Percentiles rank a stretch among this genome's conserved stretches.
phyloP scores from a whole-genome alignment of 2,797 vertebrate genomes.

The Ficedula albicollis region DNA sequence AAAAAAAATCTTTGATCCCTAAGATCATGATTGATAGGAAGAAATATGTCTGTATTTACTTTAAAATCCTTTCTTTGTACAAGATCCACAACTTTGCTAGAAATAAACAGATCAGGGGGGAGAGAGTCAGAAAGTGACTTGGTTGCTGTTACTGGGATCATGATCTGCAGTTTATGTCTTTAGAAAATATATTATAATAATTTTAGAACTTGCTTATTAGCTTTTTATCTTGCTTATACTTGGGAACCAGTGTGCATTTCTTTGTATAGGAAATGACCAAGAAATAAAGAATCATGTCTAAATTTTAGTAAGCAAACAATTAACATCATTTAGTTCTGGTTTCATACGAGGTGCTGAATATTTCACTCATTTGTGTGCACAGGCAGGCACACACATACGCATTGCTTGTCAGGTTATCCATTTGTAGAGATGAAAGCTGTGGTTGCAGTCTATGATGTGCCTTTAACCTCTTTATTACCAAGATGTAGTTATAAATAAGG shows the following conservation, averaged over 20 bases:
- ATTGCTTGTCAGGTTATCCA: not conserved
- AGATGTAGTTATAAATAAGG: constrained; percentile 4
- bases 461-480: constrained; percentile 46
- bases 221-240: not conserved
- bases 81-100: not conserved
- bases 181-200: not conserved
- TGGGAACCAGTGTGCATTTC: not conserved
- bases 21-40: not conserved
- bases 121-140: not conserved
- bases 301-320: not conserved
- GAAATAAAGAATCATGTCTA: not conserved
- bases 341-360: not conserved
- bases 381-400: rapidly evolving
- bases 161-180: not conserved
- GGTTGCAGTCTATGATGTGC: not conserved
- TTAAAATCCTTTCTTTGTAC: not conserved
- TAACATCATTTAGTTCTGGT: not conserved
- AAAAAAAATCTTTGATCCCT: not conserved
- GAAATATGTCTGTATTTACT: not conserved
- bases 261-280: not conserved
- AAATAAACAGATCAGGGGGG: not conserved
- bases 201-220: not conserved
- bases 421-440: constrained; percentile 37
- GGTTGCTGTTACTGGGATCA: not conserved
- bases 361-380: not conserved